Evolutionary conservation across 2,113 vertebrate species (phyloP).

Genomic region (Scomber scombrus): DNA sequence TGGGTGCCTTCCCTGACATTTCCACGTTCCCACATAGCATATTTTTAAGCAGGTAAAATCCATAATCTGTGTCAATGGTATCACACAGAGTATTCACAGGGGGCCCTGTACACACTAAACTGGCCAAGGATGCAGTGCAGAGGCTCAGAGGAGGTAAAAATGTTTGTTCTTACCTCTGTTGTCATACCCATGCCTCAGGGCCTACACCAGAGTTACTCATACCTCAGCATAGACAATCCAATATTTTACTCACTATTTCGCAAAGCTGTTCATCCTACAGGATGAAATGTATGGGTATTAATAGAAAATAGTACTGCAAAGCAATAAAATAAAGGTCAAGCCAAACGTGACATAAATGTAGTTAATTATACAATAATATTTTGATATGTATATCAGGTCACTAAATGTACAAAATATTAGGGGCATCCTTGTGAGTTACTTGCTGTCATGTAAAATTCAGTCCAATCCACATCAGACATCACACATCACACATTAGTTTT

Average conservation of each 20-base stretch:
- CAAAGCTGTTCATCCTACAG: conserved; percentile 33
- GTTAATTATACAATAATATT: background rate
- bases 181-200: conserved; percentile 75
- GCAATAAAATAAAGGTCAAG: conserved; percentile 4
- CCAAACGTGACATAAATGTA: background rate
- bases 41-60: conserved; percentile 86
- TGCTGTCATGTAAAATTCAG: background rate
- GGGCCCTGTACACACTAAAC: conserved; percentile 65
- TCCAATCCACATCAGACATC: background rate
- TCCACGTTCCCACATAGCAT: conserved; percentile 80
- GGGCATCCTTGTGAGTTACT: background rate
- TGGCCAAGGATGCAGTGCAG: conserved; percentile 72
- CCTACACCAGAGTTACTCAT: conserved; percentile 67
- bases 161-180: conserved; percentile 81
- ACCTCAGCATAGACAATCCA: conserved; percentile 70
- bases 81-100: conserved; percentile 79
- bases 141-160: conserved; percentile 77
- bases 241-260: conserved; percentile 59
- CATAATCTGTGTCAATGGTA: conserved; percentile 86
- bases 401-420: background rate
- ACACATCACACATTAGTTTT: no score
- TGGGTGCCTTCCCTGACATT: conserved; percentile 83
- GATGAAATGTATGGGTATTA: conserved; percentile 54
- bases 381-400: background rate
- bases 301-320: conserved; percentile 45